Percentiles rank a stretch among this genome's conserved stretches.
phyloP scores from a whole-genome alignment of 2,797 vertebrate species.

The Rhincodon typus region DNA sequence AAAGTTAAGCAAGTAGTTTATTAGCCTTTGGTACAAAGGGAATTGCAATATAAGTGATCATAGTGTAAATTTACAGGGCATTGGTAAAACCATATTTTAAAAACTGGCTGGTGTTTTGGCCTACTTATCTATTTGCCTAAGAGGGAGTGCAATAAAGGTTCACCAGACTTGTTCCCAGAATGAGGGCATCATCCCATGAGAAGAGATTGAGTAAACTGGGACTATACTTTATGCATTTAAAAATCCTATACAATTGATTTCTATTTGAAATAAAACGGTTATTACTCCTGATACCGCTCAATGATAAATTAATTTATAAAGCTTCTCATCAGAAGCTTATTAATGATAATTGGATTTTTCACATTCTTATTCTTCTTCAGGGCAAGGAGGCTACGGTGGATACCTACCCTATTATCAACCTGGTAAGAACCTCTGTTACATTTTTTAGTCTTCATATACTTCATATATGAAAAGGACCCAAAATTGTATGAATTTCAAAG shows the following conservation, averaged over 20 bases:
- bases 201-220: too few species aligned
- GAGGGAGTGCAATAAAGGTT: too few species aligned
- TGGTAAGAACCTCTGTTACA: slow-evolving; percentile 16
- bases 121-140: too few species aligned
- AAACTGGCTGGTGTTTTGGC: too few species aligned
- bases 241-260: not conserved
- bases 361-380: slow-evolving; percentile 18
- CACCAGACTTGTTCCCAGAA: too few species aligned
- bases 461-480: not conserved
- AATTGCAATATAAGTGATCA: too few species aligned
- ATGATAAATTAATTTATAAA: not conserved
- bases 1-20: too few species aligned
- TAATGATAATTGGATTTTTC: not conserved
- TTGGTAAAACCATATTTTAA: too few species aligned
- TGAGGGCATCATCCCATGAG: too few species aligned
- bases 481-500: not conserved
- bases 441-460: not conserved
- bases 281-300: not conserved
- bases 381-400: not conserved
- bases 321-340: not conserved
- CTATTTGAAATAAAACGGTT: not conserved
- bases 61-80: too few species aligned
- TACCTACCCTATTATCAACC: slow-evolving; percentile 9
- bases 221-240: not conserved
- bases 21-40: too few species aligned